phyloP scores from a whole-genome alignment of 2,888 invertebrate species.

The Aquatica leii region DNA sequence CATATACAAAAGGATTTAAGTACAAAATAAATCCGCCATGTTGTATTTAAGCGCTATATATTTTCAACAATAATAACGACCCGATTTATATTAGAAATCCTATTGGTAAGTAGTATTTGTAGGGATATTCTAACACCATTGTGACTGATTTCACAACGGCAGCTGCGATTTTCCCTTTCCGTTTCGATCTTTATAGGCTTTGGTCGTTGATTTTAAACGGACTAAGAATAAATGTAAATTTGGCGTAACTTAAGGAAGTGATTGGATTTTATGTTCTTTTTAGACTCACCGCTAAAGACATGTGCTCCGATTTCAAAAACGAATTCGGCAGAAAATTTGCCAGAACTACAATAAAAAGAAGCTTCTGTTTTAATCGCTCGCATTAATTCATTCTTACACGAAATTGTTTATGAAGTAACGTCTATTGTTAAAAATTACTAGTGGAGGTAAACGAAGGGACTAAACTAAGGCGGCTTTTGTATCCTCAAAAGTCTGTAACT shows the following conservation, averaged over 20 bases:
- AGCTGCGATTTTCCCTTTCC: slow-evolving; percentile 40
- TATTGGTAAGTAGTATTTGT: slow-evolving; percentile 30
- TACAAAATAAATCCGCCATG: slow-evolving; percentile 24
- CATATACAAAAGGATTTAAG: no score
- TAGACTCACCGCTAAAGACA: slow-evolving; percentile 27
- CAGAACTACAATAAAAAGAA: slow-evolving; percentile 25
- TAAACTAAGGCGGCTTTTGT: slow-evolving; percentile 25
- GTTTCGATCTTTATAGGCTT: slow-evolving; percentile 32
- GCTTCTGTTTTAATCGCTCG: neutral
- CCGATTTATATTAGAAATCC: slow-evolving; percentile 36
- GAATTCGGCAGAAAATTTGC: slow-evolving; percentile 23
- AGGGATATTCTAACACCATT: slow-evolving; percentile 38
- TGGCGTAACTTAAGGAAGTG: slow-evolving; percentile 37
- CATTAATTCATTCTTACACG: neutral
- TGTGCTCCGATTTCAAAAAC: slow-evolving; percentile 24
- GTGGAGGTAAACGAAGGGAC: neutral
- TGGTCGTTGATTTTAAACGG: slow-evolving; percentile 26
- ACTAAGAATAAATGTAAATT: slow-evolving; percentile 37
- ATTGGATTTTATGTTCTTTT: slow-evolving; percentile 33
- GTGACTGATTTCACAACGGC: slow-evolving; percentile 41
- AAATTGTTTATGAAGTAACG: no score
- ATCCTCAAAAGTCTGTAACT: slow-evolving; percentile 32
- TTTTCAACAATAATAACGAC: slow-evolving; percentile 32
- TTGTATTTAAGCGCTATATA: slow-evolving; percentile 24
- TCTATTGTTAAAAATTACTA: neutral